These are phyloP conservation scores for Petrolisthes cinctipes DNA, from an alignment of 2,888 invertebrate genomes.

Conservation along the genomic window DNA sequence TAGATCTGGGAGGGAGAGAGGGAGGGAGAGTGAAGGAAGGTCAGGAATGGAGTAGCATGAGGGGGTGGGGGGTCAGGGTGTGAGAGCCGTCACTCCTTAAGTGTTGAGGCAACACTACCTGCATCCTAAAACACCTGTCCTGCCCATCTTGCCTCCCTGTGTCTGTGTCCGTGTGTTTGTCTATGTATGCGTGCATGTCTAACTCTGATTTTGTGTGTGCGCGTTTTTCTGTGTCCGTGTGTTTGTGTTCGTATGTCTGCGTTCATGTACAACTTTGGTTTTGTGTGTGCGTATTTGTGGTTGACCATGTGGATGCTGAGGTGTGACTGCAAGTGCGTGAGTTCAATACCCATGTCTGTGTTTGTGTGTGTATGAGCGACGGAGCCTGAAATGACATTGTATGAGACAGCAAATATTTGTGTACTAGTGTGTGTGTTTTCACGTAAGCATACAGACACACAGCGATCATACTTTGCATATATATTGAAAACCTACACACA, in stretches of 20 bases:
- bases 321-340: not conserved
- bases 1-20: not conserved
- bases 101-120: slow-evolving; percentile 18
- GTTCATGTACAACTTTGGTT: not conserved
- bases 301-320: not conserved
- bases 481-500: not conserved
- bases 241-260: not conserved
- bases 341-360: not conserved
- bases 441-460: too few species aligned
- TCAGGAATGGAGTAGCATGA: not conserved
- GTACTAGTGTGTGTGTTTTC: not conserved
- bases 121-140: slow-evolving; percentile 10
- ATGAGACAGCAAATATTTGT: not conserved
- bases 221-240: not conserved
- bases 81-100: slow-evolving; percentile 1
- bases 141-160: slow-evolving; percentile 4
- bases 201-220: not conserved
- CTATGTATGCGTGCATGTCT: not conserved
- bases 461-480: too few species aligned
- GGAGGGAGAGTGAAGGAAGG: not conserved
- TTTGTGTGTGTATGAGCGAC: not conserved
- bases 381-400: too few species aligned
- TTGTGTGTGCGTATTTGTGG: not conserved
- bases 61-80: not conserved
- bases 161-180: not conserved